phyloP scores from a whole-genome alignment of 2,888 invertebrate genomes.

The Ommatoiulus sabulosus region DNA sequence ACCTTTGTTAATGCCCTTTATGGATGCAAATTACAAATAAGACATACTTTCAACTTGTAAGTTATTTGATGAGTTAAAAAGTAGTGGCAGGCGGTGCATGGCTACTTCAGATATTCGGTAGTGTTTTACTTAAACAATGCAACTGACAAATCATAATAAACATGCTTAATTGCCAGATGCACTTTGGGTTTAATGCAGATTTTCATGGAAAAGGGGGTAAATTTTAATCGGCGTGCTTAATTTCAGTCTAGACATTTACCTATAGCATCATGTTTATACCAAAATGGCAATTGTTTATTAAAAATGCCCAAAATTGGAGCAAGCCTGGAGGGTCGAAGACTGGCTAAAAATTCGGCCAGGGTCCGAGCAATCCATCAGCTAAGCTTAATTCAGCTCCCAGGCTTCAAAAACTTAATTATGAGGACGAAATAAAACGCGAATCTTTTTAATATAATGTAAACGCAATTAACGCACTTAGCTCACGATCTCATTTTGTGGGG shows the following conservation, averaged over 20 bases:
- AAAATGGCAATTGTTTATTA: not conserved
- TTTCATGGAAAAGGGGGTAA: not conserved
- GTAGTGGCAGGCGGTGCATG: no score
- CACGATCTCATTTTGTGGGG: not conserved
- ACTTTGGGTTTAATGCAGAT: not conserved
- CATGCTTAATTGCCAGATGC: not conserved
- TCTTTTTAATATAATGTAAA: not conserved
- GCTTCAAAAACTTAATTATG: not conserved
- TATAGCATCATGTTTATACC: not conserved
- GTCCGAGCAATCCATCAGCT: slow-evolving; percentile 3
- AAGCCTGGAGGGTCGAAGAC: not conserved
- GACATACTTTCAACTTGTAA: no score
- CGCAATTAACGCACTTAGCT: not conserved
- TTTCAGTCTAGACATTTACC: not conserved
- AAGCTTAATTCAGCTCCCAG: not conserved
- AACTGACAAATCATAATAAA: not conserved
- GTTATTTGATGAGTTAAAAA: no score
- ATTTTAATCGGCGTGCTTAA: not conserved
- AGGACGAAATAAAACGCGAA: slow-evolving; percentile 1
- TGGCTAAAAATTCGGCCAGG: slow-evolving; percentile 22
- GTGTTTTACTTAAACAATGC: no score
- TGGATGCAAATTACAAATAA: no score
- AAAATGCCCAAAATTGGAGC: slow-evolving; percentile 10
- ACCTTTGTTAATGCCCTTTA: no score
- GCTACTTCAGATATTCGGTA: no score